Conservation (phyloP, 2,888 invertebrate genomes). For the Stenichneumon culpator region DNA sequence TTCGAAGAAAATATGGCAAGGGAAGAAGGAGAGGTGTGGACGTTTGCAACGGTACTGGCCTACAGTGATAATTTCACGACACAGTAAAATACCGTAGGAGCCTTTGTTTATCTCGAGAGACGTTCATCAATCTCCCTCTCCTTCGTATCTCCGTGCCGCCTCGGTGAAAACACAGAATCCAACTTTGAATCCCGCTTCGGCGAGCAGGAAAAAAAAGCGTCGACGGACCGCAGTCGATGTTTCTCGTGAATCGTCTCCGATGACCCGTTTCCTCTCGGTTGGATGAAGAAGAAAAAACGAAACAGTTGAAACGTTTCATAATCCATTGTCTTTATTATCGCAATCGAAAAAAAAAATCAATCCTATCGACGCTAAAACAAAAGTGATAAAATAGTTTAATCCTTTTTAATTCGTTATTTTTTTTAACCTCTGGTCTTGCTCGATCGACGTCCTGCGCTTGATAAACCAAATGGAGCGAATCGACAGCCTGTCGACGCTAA, state of each 20-base stretch:
- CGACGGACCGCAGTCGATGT: neutral
- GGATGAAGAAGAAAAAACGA: neutral
- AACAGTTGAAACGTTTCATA: neutral
- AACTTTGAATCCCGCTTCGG: neutral
- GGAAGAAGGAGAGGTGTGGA: conserved; percentile 13
- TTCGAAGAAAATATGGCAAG: conserved; percentile 52
- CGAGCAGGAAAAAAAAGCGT: neutral
- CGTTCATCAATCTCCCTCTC: conserved; percentile 9
- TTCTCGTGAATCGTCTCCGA: neutral
- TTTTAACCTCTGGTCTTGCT: no score
- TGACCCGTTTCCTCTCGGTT: no score
- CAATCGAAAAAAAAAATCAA: no score
- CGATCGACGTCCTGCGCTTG: no score
- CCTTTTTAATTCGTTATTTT: no score
- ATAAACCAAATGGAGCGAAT: no score
- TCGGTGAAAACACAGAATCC: neutral
- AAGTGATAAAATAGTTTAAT: no score
- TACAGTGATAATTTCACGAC: conserved; percentile 8
- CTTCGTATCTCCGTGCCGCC: neutral
- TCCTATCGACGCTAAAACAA: no score
- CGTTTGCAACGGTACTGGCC: neutral
- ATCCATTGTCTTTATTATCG: neutral
- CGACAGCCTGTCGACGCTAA: no score
- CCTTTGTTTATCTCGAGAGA: conserved; percentile 6
- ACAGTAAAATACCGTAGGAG: neutral